These are phyloP conservation scores for Odontocerum albicorne DNA, from an alignment of 2,888 invertebrate species.

Conservation along the genomic window DNA sequence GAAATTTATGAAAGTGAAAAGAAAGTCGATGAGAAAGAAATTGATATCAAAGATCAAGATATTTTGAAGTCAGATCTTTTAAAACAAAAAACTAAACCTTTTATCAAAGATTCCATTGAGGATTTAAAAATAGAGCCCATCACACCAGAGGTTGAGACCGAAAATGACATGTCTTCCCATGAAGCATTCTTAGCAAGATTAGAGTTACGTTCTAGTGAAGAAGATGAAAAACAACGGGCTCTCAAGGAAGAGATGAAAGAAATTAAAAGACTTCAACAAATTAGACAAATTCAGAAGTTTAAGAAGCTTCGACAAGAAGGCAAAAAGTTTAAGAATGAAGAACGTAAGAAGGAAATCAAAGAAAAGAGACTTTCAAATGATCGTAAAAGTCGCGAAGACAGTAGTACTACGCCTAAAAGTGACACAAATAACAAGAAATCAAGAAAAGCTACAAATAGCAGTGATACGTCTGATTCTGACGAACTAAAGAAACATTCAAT, in stretches of 20 bases:
- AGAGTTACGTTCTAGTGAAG: slow-evolving; percentile 61
- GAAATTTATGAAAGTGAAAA: slow-evolving; percentile 5
- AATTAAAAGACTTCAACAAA: slow-evolving; percentile 56
- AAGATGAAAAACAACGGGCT: slow-evolving; percentile 60
- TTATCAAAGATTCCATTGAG: slow-evolving; percentile 33
- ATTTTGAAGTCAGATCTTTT: slow-evolving; percentile 1
- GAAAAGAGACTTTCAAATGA: slow-evolving; percentile 57
- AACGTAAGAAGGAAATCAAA: slow-evolving; percentile 52
- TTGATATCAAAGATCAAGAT: slow-evolving; percentile 6
- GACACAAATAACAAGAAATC: slow-evolving; percentile 50
- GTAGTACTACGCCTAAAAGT: slow-evolving; percentile 47
- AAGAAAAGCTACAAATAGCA: slow-evolving; percentile 55
- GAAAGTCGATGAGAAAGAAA: neutral
- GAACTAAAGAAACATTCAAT: slow-evolving; percentile 89
- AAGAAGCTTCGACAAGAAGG: slow-evolving; percentile 54
- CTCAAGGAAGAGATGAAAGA: slow-evolving; percentile 59
- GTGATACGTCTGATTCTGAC: slow-evolving; percentile 74
- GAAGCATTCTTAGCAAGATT: slow-evolving; percentile 62
- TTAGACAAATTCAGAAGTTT: slow-evolving; percentile 54
- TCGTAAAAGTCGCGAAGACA: slow-evolving; percentile 56
- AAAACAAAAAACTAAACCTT: slow-evolving; percentile 37
- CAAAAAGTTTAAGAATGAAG: slow-evolving; percentile 49
- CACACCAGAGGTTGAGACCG: slow-evolving; percentile 37
- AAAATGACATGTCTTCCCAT: slow-evolving; percentile 49
- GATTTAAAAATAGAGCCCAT: slow-evolving; percentile 32